Evolutionary conservation across 2,797 vertebrate species (phyloP), one percentile per base, ranked within the genome.

Genomic region (Sternotherus odoratus): DNA sequence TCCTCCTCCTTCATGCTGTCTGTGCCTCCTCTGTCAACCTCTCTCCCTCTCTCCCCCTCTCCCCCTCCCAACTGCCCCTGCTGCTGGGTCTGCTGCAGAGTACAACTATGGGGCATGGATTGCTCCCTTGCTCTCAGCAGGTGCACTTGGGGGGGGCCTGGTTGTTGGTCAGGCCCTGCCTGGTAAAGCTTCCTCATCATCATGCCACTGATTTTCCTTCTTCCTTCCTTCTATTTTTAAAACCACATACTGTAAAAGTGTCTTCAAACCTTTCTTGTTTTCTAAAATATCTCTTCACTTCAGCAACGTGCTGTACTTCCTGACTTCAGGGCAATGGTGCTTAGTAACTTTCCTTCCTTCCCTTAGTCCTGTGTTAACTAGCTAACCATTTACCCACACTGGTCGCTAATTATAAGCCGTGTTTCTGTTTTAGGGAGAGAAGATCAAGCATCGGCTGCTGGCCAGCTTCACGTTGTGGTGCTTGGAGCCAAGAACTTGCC

Each of bases 391-490:
- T 90, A 85, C 79, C 21, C 26, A 83, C 82, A 74, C 2, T 43
- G 43, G n/a, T 60, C 78, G 66, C 79, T 92, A 90, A 83, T 79
- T 51, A 24, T 15, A 6, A 75, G 72, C 33, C 91, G 75, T 39
- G n/a, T 33, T 92, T 88, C 82, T 86, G 33, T 95, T 94, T 39
- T 95, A 98, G 97, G 91, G 63, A 92, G 88, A 39, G 94, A 94
- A 75, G 81, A 82, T 21, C 85, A 87, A 92, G 83, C 86, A 17
- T 74, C 93, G 60, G 86, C 90, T 46, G 83, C 75, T 12, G 97
- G 98, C 87, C 97, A 97, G 94, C 98, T 98, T 83, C 98, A 97
- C 46, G 82, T 98, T 95, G 93, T 98, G 63, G 96, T 99, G 95
- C 96, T 95, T 93, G 96, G 95, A 75, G 97, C 96, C 96, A 98